phyloP scores from a whole-genome alignment of 2,888 invertebrate species.

The Enchytraeus crypticus region DNA sequence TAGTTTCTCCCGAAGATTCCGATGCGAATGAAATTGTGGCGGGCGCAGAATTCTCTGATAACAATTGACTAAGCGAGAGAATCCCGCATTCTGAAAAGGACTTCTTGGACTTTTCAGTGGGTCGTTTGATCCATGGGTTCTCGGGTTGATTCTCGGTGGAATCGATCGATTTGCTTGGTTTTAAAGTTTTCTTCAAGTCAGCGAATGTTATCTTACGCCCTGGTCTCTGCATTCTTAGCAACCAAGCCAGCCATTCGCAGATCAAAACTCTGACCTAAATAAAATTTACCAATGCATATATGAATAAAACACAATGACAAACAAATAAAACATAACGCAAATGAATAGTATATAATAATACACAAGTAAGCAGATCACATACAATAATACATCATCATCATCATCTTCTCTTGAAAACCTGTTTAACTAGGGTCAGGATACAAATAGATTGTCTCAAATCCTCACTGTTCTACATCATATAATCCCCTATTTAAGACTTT shows the following conservation, averaged over 20 bases:
- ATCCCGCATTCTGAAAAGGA: neutral
- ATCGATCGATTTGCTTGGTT: neutral
- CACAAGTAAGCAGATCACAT: no score
- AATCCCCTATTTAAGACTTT: no score
- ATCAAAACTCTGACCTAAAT: constrained; percentile 21
- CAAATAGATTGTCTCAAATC: no score
- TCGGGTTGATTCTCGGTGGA: neutral
- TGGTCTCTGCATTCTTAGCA: constrained; percentile 24
- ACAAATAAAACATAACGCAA: no score
- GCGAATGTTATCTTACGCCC: constrained; percentile 16
- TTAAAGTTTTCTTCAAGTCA: neutral
- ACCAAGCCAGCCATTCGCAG: constrained; percentile 29
- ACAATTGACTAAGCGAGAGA: neutral
- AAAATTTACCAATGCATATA: no score
- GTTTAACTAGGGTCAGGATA: no score
- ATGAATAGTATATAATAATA: no score
- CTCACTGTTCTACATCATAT: no score
- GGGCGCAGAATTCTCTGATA: neutral
- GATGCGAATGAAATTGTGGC: neutral
- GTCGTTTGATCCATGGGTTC: no score
- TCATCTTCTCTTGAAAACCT: no score
- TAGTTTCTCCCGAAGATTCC: neutral
- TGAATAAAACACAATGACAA: no score
- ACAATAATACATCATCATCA: no score
- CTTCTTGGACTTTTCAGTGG: neutral